phyloP scores from a whole-genome alignment of 2,113 vertebrate genomes.

The Gadus chalcogrammus region DNA sequence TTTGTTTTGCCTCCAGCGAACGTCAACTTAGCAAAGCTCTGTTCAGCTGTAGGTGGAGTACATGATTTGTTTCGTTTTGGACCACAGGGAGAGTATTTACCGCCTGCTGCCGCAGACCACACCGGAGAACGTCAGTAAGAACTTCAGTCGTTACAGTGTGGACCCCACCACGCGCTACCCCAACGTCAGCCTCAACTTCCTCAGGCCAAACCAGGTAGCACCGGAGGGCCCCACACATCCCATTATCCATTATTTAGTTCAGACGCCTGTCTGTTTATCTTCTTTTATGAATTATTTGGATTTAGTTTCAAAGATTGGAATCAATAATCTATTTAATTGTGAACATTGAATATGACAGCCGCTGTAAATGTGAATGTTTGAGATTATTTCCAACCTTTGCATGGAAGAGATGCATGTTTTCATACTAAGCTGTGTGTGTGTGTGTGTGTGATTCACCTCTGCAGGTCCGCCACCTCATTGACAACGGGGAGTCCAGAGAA shows the following conservation, averaged over 20 bases:
- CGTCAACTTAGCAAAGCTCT: too few species aligned
- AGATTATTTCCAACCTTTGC: neutral
- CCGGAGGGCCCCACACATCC: too few species aligned
- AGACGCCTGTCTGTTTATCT: neutral
- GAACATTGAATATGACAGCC: too few species aligned
- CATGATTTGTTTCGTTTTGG: too few species aligned
- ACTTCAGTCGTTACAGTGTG: conserved; percentile 93
- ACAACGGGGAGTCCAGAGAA: conserved; percentile 85
- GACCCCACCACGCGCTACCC: conserved; percentile 95
- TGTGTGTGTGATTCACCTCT: neutral
- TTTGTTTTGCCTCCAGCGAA: too few species aligned
- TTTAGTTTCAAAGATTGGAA: neutral
- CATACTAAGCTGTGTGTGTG: too few species aligned
- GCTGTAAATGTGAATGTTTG: neutral
- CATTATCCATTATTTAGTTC: neutral
- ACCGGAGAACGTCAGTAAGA: conserved; percentile 96
- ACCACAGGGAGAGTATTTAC: conserved; percentile 91
- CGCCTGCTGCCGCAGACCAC: conserved; percentile 95
- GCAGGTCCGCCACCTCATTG: conserved; percentile 88
- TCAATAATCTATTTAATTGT: too few species aligned
- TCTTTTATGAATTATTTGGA: neutral
- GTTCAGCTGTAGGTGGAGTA: too few species aligned
- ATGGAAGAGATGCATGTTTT: too few species aligned
- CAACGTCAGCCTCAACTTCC: conserved; percentile 88
- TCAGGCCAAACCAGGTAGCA: conserved; percentile 88